Evolutionary conservation across 2,797 vertebrate genomes (phyloP), one percentile per base, ranked within the genome.

Genomic region (Oceanodroma leucorhoa): DNA sequence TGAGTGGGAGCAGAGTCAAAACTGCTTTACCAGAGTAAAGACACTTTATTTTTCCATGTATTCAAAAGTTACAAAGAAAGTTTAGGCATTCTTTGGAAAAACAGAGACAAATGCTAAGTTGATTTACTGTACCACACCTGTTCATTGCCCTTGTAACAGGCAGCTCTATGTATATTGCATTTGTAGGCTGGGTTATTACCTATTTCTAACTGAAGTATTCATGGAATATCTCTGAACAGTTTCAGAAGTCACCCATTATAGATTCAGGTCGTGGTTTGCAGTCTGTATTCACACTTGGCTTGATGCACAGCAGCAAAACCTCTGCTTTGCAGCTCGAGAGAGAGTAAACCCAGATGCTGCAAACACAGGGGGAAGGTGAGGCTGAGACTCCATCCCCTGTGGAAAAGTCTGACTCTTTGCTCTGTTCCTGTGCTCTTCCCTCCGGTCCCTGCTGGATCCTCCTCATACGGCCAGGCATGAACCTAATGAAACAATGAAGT

Each of bases 401-500:
- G 32, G 48, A 62, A 48, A n/a, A 71, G 21, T 54, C 51, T 53
- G 43, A 14, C 3, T 71, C n/a, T 72, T 60, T 57, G 32, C 48
- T 62, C 65, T 26, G 2, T 23, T 83, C 53, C 19, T n/a, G 7
- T 32, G 18, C 26, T 58, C 24, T 82, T 84, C 23, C 21, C 30
- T 85, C 29, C 1, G 1, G 24, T 50, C 57, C 4, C 4, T 2
- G 2, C 32, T 61, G 32, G 24, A 60, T 78, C 14, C 27, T 81
- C 13, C 34, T 75, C 0, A 0, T 34, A 30, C 1, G 6, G 13
- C 36, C 57, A 66, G 19, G 22, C 45, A 32, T 11, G 27, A 67
- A 62, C 48, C 15, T 55, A 58, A n/a, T 1, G 8, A 84, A 95
- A 45, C 11, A 79, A 11, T 24, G 6, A 79, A 32, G 21, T 69